phyloP scores from a whole-genome alignment of 1,140 invertebrate genomes.

The Platyura marginata region DNA sequence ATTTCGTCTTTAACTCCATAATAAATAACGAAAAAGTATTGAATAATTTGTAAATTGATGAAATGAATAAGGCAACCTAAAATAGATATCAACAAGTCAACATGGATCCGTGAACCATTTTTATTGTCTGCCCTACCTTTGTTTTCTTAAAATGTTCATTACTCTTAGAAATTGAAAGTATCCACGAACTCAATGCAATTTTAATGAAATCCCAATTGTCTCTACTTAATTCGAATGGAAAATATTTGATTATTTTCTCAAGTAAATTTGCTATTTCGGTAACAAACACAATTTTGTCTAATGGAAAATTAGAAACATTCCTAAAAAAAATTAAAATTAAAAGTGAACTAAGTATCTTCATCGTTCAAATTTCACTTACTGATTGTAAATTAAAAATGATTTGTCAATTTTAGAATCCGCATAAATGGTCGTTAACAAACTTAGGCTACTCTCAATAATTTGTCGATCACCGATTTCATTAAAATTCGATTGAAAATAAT shows the following conservation, averaged over 20 bases:
- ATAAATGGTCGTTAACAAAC: conserved; percentile 12
- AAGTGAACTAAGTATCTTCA: background rate
- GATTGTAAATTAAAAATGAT: conserved; percentile 16
- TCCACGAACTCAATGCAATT: conserved; percentile 42
- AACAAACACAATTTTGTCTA: conserved; percentile 15
- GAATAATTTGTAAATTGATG: conserved; percentile 30
- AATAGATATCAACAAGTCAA: too few relatives aligned
- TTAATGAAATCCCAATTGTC: conserved; percentile 45
- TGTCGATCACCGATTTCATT: conserved; percentile 15
- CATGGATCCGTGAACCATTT: background rate
- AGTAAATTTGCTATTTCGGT: conserved; percentile 25
- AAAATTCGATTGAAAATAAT: conserved; percentile 15
- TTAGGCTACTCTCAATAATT: conserved; percentile 12
- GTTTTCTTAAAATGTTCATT: conserved; percentile 21
- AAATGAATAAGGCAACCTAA: conserved; percentile 28
- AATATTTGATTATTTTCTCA: conserved; percentile 20
- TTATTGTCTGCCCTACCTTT: conserved; percentile 15
- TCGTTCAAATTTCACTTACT: conserved; percentile 9
- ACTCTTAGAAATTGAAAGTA: conserved; percentile 27
- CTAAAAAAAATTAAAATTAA: background rate
- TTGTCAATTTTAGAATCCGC: conserved; percentile 10
- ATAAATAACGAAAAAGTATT: conserved; percentile 26
- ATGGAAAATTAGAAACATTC: conserved; percentile 6
- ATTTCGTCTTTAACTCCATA: conserved; percentile 24
- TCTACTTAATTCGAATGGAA: conserved; percentile 24